Evolutionary conservation across 2,888 invertebrate genomes (phyloP), one percentile per base, ranked within the genome.

Genomic region (Melangyna quadrimaculata): DNA sequence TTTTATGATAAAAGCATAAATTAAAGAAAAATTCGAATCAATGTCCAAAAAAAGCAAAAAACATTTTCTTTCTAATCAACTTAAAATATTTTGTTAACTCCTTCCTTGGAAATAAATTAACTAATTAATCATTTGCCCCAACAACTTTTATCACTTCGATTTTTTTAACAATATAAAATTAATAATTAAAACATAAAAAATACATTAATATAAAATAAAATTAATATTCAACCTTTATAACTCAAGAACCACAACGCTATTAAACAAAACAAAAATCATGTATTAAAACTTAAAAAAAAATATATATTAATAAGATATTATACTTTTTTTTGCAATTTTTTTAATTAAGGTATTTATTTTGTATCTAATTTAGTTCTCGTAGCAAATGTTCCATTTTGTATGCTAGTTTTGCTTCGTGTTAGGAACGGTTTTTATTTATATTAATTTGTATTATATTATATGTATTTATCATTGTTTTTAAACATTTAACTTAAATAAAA

Each of bases 381-480:
- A 48, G 65, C 65, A 67, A 48, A 63, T 35, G 53, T 43, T n/a
- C 43, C 32, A 10, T 67, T 22, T 59, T 53, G 35, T 67, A 35
- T 35, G 35, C 32, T 72, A 19, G 45, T 22, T 65, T 61, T 82
- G 43, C 59, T 59, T 67, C 17, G 43, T 59, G 61, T 69, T 83
- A 83, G 82, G 82, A 83, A 83, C 82, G 78, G 22, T 67, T 75
- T 51, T 24, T 24, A 40, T 55, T 55, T 78, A 67, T 73, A 69
- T 61, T 43, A 22, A 37, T 61, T 19, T n/a, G 43, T 61, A 32
- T 19, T 51, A 59, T 48, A 48, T 19, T 3, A 22, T 48, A 51
- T 27, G 19, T 12, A 55, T 17, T 6, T 27, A 43, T 59, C 19
- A 24, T 63, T 69, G 57, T 55, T n/a, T 43, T 65, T 19, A 51